Percentiles rank a stretch among this genome's conserved stretches.
Evolutionary conservation across 2,113 vertebrate species (phyloP).

Genomic region (Nettapus auritus): DNA sequence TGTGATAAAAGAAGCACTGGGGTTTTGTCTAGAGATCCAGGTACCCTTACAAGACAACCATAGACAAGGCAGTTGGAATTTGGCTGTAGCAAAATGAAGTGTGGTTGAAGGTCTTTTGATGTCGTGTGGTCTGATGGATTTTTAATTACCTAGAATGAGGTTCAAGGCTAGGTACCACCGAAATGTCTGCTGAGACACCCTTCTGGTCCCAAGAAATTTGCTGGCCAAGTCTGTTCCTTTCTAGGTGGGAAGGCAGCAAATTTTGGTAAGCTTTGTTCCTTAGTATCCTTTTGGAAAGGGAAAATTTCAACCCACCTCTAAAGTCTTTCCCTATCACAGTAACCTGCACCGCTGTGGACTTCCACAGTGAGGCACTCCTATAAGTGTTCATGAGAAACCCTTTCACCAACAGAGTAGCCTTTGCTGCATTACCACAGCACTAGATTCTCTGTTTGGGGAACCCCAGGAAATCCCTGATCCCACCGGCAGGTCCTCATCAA

Average conservation of each 20-base stretch:
- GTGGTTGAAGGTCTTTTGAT: neutral
- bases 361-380: neutral
- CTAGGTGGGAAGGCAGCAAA: neutral
- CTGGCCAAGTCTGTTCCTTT: neutral
- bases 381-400: neutral
- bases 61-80: conserved; percentile 3
- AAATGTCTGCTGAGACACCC: neutral
- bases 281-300: neutral
- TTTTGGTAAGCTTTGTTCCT: neutral
- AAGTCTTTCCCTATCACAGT: neutral
- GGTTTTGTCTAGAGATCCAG: conserved; percentile 12
- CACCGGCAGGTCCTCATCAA: neutral
- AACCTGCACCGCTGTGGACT: neutral
- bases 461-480: neutral
- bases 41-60: neutral
- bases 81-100: neutral
- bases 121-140: neutral
- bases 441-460: neutral
- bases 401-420: neutral
- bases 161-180: neutral
- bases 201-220: neutral
- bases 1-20: neutral
- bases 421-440: neutral
- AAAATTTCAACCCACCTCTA: neutral
- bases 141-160: conserved; percentile 10